Evolutionary conservation across 2,797 vertebrate genomes (phyloP), one percentile per base, ranked within the genome.

Genomic region (Chiroxiphia lanceolata): DNA sequence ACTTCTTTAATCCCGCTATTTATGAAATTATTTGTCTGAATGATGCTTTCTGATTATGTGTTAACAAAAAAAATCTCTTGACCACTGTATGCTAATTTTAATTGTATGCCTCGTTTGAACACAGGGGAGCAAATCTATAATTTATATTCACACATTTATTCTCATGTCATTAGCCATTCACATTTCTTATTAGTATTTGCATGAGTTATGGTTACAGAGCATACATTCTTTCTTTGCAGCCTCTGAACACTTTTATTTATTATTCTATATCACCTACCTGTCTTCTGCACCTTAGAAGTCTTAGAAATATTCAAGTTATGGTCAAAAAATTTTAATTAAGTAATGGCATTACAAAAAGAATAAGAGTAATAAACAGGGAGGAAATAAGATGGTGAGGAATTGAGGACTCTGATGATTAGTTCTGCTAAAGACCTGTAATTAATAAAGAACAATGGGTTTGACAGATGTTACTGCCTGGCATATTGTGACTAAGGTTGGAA

Each of bases 251-350:
- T 89, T 76, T 77, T 72, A 44, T 79, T 63, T 54, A 2, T 76
- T 83, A 44, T 60, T 74, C 13, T 53, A 0, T 29, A 45, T 42
- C 48, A 22, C 11, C 31, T 75, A 3, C 0, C 0, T 40, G 8
- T 76, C n/a, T 81, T 72, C 60, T 70, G 20, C 42, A 42, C 21
- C 10, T 83, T 25, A 40, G 25, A 34, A 83, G 15, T 67, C 63
- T 65, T 57, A 63, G 15, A 87, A 87, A 80, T 56, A 70, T 0
- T 67, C 27, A 77, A 50, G 6, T 38, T 79, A 27, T 0, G 3
- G 34, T 70, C 51, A 64, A 71, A 75, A 38, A 61, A 54, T 48
- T 87, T 74, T 74, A 78, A 42, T 85, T 67, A 80, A 69, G 23
- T 78, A 82, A 77, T 64, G 45, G 56, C 17, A 11, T 83, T 25